Base-by-base conservation (phyloP, 1,140 invertebrate species). In the Matsumurasca onukii region DNA sequence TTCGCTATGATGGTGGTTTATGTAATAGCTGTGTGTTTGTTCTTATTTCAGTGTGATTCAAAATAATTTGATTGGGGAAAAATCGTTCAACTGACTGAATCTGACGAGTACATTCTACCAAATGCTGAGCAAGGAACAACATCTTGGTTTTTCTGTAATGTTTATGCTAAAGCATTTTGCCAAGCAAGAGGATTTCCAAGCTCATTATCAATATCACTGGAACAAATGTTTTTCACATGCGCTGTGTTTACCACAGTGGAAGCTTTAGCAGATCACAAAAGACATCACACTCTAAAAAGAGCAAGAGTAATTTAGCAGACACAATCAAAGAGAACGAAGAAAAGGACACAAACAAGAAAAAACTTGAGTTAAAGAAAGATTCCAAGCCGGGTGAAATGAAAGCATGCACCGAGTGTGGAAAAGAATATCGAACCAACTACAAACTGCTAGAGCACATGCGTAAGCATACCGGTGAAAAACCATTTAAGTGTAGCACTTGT, bases 381-480 rank as follows among this genome's bases (percentile, higher is more conserved):
- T 64, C 76, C 75, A 30, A 69, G 49, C 13, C 75, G 76, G 62
- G 74, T 75, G 49, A 71, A 72, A 9, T 72, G 1, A 86, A 86
- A 75, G 73, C 82, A 25, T 86, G 85, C 70, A 75, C 76, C 12
- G 81, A 82, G 9, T 87, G 85, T 70, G 85, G 84, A 0, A 86
- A 87, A 74, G 78, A 81, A 15, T 86, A 85, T 73, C 79, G 82
- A 55, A 85, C 85, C 0, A 86, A 86, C 77, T 86, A 86, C 66
- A 86, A 91, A 75, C 75, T 91, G n/a, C 86, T 86, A 70, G 89
- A 89, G 64, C 94, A 97, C 76, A 86, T 87, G 79, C 77, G 89
- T n/a, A 87, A 86, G n/a, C 78, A 93, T 72, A 91, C 91, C 0
- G 91, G 91, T 0, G 89, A 93, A 75, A 91, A 91, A 75, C 90